Evolutionary conservation across 2,797 vertebrate species (phyloP), one percentile per base, ranked within the genome.

Genomic region (Schizopygopsis pylzovi): DNA sequence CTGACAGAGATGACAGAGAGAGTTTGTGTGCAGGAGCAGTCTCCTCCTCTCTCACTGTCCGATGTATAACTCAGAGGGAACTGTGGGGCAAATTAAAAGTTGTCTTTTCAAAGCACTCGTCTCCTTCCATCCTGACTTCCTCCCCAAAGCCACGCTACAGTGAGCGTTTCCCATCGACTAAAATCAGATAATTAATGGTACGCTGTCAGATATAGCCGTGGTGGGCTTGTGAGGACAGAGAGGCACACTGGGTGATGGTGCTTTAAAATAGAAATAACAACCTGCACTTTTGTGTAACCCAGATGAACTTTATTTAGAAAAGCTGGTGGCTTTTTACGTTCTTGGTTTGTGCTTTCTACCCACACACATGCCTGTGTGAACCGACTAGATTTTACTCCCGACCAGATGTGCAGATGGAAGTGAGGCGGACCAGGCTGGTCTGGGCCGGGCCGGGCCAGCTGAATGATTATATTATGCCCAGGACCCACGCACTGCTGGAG

Each of bases 261-360:
- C 90, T 91, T 90, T 94, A 93, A 95, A 94, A 94, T 91, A 76
- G 91, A 87, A 87, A 89, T 90, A 92, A 92, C 91, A 94, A 92
- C 89, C 87, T 22, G 91, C 90, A 93, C 93, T 95, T 94, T 94
- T 95, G 94, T 94, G 93, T 91, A 92, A 94, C 90, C 92, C 92
- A 90, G 87, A 91, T 90, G 88, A 91, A 65, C 90, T 94, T 96
- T 95, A 95, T 95, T 95, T 95, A 96, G 95, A 94, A 93, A 93
- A 73, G 89, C 91, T 92, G 93, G 91, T 91, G 89, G 88, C 92
- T 93, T 94, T 93, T 94, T 92, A 90, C 94, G 92, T 92, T 91
- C 92, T 94, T 92, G 94, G 94, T 95, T 95, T 92, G 94, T 90
- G 92, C 92, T 94, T 92, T 91, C 92, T 91, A 93, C 91, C 93